Conservation (phyloP, 2,888 invertebrate genomes). For the Chymomyza caudatula region DNA sequence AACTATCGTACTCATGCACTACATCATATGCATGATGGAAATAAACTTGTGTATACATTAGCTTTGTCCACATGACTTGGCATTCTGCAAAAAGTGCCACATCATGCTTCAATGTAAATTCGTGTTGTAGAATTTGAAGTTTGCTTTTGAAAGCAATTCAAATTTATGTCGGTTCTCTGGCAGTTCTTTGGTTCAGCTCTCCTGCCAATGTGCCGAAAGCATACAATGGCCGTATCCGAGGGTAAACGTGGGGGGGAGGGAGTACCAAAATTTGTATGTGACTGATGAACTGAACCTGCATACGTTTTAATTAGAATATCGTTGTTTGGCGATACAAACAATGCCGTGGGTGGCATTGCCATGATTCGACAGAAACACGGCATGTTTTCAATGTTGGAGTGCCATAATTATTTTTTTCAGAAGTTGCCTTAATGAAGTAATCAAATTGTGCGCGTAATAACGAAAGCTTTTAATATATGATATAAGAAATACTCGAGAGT, state of each 20-base stretch:
- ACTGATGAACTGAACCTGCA: constrained; percentile 29
- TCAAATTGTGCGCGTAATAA: constrained; percentile 32
- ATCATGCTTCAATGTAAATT: constrained; percentile 65
- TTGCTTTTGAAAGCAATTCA: constrained; percentile 31
- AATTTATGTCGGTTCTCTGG: not conserved
- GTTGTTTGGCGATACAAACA: constrained; percentile 69
- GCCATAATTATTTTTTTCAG: constrained; percentile 25
- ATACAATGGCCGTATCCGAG: not conserved
- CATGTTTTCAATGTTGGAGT: not conserved
- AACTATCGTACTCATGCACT: constrained; percentile 19
- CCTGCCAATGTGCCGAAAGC: not conserved
- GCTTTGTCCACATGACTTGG: constrained; percentile 61
- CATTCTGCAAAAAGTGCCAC: constrained; percentile 51
- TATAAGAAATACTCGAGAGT: constrained; percentile 16
- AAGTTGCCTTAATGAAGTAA: constrained; percentile 65
- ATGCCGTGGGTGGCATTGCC: constrained; percentile 62
- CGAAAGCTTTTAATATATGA: constrained; percentile 10
- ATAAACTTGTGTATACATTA: constrained; percentile 42
- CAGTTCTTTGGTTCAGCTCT: not conserved
- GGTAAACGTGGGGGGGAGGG: not conserved
- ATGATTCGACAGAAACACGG: constrained; percentile 52
- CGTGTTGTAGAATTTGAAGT: constrained; percentile 42
- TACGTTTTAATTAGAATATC: constrained; percentile 70
- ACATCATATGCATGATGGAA: constrained; percentile 16
- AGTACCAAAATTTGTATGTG: too few species aligned